Evolutionary conservation across 2,797 vertebrate genomes (phyloP), one percentile per base, ranked within the genome.

Genomic region (Squalus acanthias): DNA sequence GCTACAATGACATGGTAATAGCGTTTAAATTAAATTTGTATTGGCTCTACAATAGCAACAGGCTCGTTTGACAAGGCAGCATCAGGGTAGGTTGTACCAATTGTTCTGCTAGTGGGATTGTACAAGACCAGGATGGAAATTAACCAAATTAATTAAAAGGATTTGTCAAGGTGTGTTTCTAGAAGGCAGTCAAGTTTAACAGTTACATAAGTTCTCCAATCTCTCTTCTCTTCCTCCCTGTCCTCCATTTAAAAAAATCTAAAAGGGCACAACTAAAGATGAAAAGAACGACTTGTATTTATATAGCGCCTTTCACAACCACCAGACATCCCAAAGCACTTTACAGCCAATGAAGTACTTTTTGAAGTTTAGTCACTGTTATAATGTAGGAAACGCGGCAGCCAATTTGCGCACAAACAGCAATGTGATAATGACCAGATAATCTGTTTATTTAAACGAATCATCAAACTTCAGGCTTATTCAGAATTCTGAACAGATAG

Each of bases 401-500:
- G 5, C 53, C 53, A 57, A 57, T 57, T 57, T 57, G 2, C 5
- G 53, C 53, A 57, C 53, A 57, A 57, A 57, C 53, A 57, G 53
- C 53, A 57, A 57, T 57, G 53, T 57, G 5, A 57, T 57, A 57
- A 57, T 57, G 53, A 57, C 53, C 53, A 57, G 53, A 57, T 57
- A 57, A 57, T 57, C 5, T 57, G 53, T 57, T 57, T 57, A 57
- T 57, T 57, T 57, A 2, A 57, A 7, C 3, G 26, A 95, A 33
- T 26, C 93, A 72, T 95, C 93, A 95, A 95, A 7, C 69, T 50
- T 70, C 39, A 95, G 93, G 93, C 1, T 70, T 95, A 63, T 70
- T 69, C 67, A 95, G 46, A 60, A 29, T 60, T 91, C 22, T 33
- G 26, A 63, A 65, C 26, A n/a, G 60, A 13, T 91, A 17, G 1